Evolutionary conservation across 2,113 vertebrate species (phyloP).

Genomic region (Pycnonotus jocosus): DNA sequence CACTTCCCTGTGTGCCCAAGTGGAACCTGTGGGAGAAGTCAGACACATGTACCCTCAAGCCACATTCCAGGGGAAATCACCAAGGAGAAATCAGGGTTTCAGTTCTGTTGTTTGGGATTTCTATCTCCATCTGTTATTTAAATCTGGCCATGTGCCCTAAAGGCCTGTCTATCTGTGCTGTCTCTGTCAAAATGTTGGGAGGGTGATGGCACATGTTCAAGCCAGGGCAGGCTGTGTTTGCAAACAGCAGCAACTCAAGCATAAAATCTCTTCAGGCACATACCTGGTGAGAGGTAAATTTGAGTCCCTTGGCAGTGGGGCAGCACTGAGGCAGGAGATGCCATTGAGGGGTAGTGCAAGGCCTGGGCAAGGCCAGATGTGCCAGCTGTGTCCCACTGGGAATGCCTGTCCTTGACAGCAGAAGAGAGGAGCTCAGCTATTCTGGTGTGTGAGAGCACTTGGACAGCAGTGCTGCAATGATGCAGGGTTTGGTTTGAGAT

Average conservation of each 20-base stretch:
- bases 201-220: neutral
- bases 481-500: neutral
- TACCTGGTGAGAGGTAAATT: neutral
- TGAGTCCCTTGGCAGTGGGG: neutral
- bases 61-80: neutral
- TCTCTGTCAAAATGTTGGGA: neutral
- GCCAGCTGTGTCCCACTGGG: neutral
- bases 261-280: neutral
- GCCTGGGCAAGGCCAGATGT: neutral
- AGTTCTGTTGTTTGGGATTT: neutral
- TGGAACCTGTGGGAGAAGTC: too few relatives aligned
- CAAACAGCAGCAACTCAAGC: neutral
- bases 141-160: neutral
- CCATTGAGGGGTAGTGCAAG: neutral
- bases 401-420: neutral
- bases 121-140: neutral
- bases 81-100: neutral
- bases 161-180: neutral
- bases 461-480: neutral
- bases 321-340: neutral
- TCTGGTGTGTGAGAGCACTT: neutral
- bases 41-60: fast-evolving
- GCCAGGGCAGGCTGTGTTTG: neutral
- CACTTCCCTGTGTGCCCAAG: fast-evolving
- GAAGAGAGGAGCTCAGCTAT: neutral